Conservation (phyloP, 2,888 invertebrate species). For the Cephonodes hylas region DNA sequence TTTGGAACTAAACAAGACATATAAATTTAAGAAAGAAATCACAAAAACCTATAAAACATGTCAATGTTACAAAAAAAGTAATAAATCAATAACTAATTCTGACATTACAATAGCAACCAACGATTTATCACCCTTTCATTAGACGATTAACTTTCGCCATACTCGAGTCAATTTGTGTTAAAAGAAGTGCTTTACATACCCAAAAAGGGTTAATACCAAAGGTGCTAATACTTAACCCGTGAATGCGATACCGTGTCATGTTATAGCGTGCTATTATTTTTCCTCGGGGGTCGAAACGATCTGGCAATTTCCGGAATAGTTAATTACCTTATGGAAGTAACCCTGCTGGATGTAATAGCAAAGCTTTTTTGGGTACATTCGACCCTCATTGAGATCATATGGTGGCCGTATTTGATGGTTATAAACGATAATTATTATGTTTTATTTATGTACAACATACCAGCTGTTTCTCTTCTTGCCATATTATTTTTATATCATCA, state of each 20-base stretch:
- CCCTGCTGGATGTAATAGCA: neutral
- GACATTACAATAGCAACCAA: too few relatives aligned
- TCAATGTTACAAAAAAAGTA: too few relatives aligned
- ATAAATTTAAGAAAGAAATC: too few relatives aligned
- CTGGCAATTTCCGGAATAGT: slow-evolving; percentile 3
- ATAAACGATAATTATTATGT: neutral
- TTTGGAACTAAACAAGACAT: too few relatives aligned
- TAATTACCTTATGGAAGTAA: neutral
- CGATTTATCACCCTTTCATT: too few relatives aligned
- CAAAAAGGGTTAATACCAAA: slow-evolving; percentile 1
- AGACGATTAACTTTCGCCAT: neutral
- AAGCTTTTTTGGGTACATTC: neutral
- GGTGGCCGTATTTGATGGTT: neutral
- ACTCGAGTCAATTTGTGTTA: neutral
- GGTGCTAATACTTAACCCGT: slow-evolving; percentile 16
- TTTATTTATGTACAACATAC: too few relatives aligned
- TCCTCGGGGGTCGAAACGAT: slow-evolving; percentile 3
- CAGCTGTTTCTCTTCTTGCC: too few relatives aligned
- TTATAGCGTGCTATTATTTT: slow-evolving; percentile 21
- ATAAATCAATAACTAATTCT: too few relatives aligned
- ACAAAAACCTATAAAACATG: too few relatives aligned
- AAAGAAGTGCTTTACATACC: neutral
- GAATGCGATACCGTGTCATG: slow-evolving; percentile 18
- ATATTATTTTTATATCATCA: too few relatives aligned
- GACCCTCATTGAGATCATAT: neutral